Percentiles rank a stretch among this genome's conserved stretches.
Evolutionary conservation across 2,113 vertebrate genomes (phyloP).

Genomic region (Cephalopterus ornatus): DNA sequence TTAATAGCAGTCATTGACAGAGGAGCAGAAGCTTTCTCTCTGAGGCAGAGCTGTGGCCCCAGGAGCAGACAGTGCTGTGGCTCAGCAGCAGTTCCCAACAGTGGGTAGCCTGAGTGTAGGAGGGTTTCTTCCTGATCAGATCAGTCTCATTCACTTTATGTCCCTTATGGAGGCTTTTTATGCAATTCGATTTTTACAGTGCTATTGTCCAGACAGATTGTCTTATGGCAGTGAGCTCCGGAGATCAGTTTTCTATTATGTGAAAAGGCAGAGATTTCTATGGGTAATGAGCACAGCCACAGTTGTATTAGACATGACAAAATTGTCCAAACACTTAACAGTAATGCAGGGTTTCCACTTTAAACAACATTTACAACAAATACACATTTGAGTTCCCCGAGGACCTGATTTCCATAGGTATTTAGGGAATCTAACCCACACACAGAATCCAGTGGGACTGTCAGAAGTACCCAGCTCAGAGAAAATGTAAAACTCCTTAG

Average conservation of each 20-base stretch:
- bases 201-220: slow-evolving; percentile 38
- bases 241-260: slow-evolving; percentile 42
- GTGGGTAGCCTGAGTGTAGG: neutral
- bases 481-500: neutral
- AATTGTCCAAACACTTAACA: neutral
- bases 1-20: neutral
- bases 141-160: slow-evolving; percentile 21
- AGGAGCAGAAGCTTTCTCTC: neutral
- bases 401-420: neutral
- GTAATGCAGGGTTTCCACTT: neutral
- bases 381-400: neutral
- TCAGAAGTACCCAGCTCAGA: neutral
- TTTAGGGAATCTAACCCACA: neutral
- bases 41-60: neutral
- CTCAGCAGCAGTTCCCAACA: slow-evolving; percentile 14
- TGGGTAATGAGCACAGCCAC: neutral
- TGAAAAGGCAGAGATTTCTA: slow-evolving; percentile 26
- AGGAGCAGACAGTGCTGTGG: neutral
- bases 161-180: neutral
- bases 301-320: neutral
- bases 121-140: slow-evolving; percentile 12
- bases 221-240: slow-evolving; percentile 16
- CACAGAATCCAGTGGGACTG: neutral
- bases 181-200: slow-evolving; percentile 36
- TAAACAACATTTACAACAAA: neutral